Conservation (phyloP, 2,888 invertebrate genomes). For the Ceriagrion tenellum region DNA sequence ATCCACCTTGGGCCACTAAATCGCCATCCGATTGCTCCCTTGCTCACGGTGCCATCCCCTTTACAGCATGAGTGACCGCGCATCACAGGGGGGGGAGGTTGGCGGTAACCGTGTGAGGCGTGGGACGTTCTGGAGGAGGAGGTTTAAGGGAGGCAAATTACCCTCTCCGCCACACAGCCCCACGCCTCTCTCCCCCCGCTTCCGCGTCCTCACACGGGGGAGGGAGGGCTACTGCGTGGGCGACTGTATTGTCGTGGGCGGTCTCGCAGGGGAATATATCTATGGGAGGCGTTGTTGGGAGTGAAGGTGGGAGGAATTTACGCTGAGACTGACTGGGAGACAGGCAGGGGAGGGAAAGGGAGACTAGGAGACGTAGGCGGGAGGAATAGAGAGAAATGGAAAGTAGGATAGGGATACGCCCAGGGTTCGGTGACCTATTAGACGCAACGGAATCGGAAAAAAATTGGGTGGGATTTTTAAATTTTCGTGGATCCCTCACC, state of each 20-base stretch:
- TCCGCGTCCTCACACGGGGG: background rate
- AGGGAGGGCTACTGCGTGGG: background rate
- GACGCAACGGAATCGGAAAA: background rate
- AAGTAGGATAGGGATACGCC: background rate
- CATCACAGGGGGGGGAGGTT: background rate
- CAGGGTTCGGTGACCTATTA: background rate
- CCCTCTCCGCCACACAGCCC: background rate
- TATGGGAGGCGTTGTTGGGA: background rate
- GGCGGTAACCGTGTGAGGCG: background rate
- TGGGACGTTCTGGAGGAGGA: background rate
- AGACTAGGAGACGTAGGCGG: background rate
- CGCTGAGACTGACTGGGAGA: background rate
- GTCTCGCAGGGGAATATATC: background rate
- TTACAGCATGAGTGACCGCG: slow-evolving; percentile 6
- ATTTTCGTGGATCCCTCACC: background rate
- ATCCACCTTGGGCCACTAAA: background rate
- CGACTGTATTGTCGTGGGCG: background rate
- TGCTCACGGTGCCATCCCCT: background rate
- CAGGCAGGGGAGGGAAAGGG: background rate
- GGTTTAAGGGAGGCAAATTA: background rate
- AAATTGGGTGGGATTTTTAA: background rate
- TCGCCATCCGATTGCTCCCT: slow-evolving; percentile 5
- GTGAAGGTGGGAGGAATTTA: background rate
- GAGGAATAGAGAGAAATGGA: background rate
- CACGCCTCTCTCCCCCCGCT: background rate